Evolutionary conservation across 2,797 vertebrate species (phyloP).

Genomic region (Spheniscus humboldti): DNA sequence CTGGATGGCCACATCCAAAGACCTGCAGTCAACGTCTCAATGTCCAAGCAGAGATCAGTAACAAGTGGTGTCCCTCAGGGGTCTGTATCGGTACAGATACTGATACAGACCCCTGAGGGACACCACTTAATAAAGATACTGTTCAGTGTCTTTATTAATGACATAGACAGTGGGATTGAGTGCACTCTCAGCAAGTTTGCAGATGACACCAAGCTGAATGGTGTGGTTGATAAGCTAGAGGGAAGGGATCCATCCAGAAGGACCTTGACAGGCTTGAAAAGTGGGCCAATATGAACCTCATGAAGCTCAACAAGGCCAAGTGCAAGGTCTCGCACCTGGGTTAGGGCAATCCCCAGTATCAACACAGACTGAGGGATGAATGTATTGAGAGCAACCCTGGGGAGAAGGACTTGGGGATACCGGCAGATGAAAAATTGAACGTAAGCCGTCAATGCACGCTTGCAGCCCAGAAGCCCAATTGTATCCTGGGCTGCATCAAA

Average conservation of each 20-base stretch:
- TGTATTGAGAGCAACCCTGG: neutral
- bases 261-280: neutral
- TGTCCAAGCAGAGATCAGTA: neutral
- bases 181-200: neutral
- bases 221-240: neutral
- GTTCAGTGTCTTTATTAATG: neutral
- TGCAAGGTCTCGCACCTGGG: neutral
- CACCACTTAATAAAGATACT: too few species aligned
- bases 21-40: neutral
- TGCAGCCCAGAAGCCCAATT: neutral
- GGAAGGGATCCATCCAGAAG: neutral
- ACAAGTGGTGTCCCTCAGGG: neutral
- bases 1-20: too few species aligned
- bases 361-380: neutral
- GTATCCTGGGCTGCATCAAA: neutral
- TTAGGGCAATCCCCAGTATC: neutral
- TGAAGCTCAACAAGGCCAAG: neutral
- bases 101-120: too few species aligned
- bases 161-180: neutral
- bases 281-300: neutral
- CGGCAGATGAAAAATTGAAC: neutral
- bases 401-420: neutral
- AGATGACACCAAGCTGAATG: neutral
- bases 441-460: neutral
- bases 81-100: neutral